Percentiles rank a stretch among this genome's conserved stretches.
phyloP scores from a whole-genome alignment of 2,113 vertebrate genomes.

The Bettongia penicillata region DNA sequence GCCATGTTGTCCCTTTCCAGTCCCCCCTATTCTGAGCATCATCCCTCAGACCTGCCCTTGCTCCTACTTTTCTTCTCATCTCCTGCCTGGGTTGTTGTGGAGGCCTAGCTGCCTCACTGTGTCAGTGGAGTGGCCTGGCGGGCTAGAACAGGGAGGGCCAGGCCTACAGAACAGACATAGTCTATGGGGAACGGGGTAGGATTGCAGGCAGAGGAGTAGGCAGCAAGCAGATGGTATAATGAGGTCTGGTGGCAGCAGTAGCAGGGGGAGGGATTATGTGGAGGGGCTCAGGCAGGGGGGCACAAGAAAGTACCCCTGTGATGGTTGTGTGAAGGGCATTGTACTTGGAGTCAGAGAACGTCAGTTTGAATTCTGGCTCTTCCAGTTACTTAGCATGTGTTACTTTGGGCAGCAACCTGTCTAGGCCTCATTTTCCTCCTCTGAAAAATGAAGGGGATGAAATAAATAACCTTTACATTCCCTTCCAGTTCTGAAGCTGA shows the following conservation, averaged over 20 bases:
- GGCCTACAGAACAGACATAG: neutral
- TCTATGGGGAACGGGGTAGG: no score
- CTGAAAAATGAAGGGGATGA: neutral
- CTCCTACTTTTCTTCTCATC: slow-evolving; percentile 9
- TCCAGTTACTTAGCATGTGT: neutral
- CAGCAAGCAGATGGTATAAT: neutral
- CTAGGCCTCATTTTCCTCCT: neutral
- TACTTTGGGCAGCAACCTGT: neutral
- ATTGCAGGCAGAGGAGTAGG: neutral
- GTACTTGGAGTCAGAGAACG: neutral
- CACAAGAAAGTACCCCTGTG: neutral
- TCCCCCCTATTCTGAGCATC: slow-evolving; percentile 12
- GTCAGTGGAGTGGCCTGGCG: neutral
- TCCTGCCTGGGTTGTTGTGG: neutral
- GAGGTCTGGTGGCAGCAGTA: neutral
- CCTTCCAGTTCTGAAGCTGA: neutral
- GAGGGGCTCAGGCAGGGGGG: neutral
- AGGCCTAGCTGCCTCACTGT: neutral
- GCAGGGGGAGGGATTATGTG: neutral
- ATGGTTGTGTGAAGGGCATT: neutral
- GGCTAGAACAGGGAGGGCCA: neutral
- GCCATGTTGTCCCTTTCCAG: slow-evolving; percentile 32
- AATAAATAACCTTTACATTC: neutral
- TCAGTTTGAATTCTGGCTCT: neutral
- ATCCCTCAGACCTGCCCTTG: slow-evolving; percentile 29